Evolutionary conservation across 2,888 invertebrate genomes (phyloP), one percentile per base, ranked within the genome.

Genomic region (Drosophila mulleri): DNA sequence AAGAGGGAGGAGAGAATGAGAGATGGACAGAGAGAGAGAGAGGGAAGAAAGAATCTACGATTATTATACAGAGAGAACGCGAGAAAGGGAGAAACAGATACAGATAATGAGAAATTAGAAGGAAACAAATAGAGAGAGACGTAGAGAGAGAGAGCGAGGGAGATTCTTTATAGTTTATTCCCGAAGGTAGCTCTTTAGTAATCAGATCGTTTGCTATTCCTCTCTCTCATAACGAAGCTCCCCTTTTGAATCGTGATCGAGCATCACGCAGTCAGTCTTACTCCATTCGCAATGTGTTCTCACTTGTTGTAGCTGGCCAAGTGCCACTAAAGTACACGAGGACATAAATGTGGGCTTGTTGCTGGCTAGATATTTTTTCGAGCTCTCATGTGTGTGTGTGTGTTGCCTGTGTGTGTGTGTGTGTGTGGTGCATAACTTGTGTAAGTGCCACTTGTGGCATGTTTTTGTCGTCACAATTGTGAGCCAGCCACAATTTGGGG

Each of bases 241-340:
- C 8, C 29, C 29, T 37, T 37, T 39, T 16, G 16, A n/a, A 1
- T 2, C 3, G 12, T 52, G 20, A 16, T 3, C 54, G 26, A 23
- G 57, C 5, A 45, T 35, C 20, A 3, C 2, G 12, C 57, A 16
- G 57, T 58, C 44, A 16, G 23, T 3, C 23, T 35, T 1, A n/a
- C 39, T 23, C 57, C n/a, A 20, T 7, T 32, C 6, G 12, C 23
- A 23, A 6, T 5, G 16, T 32, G 32, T 56, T 56, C 26, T 41
- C 20, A 61, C 60, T 56, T 48, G 62, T 14, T 57, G 32, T n/a
- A 23, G 44, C 32, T 42, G 54, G 41, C 35, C 57, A 65, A 78
- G 74, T 58, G 73, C 44, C 60, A 63, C 72, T 72, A 39, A 72
- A 64, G 73, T 48, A 73, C 66, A 41, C 23, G 58, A 61, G 73